Conservation (phyloP, 2,888 invertebrate species). For the Andricus quercusramuli region DNA sequence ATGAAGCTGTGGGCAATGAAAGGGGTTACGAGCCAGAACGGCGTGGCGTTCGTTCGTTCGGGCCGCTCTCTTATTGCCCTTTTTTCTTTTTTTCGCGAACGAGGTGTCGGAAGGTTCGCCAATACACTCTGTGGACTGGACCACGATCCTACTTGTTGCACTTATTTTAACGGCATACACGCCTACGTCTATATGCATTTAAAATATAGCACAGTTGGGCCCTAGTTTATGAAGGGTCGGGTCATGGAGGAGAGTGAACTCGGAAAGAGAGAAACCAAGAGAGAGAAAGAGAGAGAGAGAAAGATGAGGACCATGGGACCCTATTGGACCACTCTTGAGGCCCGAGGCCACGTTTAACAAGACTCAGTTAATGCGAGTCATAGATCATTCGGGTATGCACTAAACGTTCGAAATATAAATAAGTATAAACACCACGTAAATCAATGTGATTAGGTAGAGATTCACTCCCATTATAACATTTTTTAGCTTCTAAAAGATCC, state of each 20-base stretch:
- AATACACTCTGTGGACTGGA: conserved; percentile 61
- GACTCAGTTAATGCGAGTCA: conserved; percentile 77
- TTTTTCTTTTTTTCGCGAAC: conserved; percentile 58
- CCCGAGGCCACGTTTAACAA: conserved; percentile 76
- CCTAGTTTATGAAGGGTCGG: conserved; percentile 78
- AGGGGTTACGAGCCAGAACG: conserved; percentile 54
- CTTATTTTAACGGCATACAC: conserved; percentile 75
- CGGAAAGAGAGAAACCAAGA: conserved; percentile 51
- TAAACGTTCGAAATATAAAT: conserved; percentile 76
- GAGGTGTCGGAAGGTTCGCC: conserved; percentile 69
- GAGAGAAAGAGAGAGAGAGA: conserved; percentile 47
- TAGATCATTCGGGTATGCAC: conserved; percentile 75
- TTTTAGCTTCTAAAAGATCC: conserved; percentile 33
- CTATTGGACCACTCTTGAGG: conserved; percentile 52
- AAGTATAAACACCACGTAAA: conserved; percentile 77
- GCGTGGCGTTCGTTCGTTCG: conserved; percentile 28
- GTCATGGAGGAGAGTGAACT: conserved; percentile 68
- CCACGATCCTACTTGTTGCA: conserved; percentile 66
- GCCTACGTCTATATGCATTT: conserved; percentile 77
- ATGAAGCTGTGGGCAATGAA: conserved; percentile 53
- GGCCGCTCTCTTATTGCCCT: conserved; percentile 44
- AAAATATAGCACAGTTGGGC: conserved; percentile 77
- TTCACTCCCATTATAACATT: conserved; percentile 61
- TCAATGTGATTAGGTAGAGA: conserved; percentile 71
- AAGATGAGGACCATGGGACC: conserved; percentile 51